Base-by-base conservation (phyloP, 2,113 vertebrate species). In the Colistium nudipinnis region DNA sequence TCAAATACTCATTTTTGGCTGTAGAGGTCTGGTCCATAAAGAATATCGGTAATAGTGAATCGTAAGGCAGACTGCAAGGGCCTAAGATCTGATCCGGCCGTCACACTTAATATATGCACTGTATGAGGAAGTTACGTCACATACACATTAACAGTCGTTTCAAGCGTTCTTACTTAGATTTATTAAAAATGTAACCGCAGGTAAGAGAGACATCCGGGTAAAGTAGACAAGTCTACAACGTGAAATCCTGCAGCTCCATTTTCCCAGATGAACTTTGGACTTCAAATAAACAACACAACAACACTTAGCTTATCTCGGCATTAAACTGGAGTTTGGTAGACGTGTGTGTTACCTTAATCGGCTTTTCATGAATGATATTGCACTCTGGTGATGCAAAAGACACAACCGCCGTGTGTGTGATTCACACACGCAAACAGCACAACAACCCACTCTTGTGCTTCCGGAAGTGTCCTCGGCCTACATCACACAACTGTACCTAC, bases 231-330 rank as follows among this genome's bases (percentile, higher is more conserved):
- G 20, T 33, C 30, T 44, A 41, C 38, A 22, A 11, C 7, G 55
- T 48, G 38, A 64, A 49, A 65, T 9, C 3, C 16, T 10, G n/a
- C 22, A 43, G 62, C 69, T 64, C 19, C 43, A 78, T 75, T 76
- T 84, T 54, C 72, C 70, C 1, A 25, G 61, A 70, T 74, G 70
- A 83, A 89, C 83, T 89, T 86, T 57, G 24, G 51, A 81, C 66
- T 41, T 31, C n/a, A n/a, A n/a, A n/a, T n/a, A n/a, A n/a, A n/a
- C n/a, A n/a, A n/a, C n/a, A n/a, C n/a, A n/a, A n/a, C n/a, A n/a
- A n/a, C n/a, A n/a, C n/a, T n/a, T n/a, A n/a, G n/a, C n/a, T n/a
- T n/a, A n/a, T n/a, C n/a, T n/a, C n/a, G n/a, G n/a, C n/a, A n/a
- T n/a, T n/a, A n/a, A n/a, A n/a, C n/a, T n/a, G n/a, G n/a, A n/a